Conservation (phyloP, 2,113 vertebrate genomes). For the Dryoscopus gambensis region DNA sequence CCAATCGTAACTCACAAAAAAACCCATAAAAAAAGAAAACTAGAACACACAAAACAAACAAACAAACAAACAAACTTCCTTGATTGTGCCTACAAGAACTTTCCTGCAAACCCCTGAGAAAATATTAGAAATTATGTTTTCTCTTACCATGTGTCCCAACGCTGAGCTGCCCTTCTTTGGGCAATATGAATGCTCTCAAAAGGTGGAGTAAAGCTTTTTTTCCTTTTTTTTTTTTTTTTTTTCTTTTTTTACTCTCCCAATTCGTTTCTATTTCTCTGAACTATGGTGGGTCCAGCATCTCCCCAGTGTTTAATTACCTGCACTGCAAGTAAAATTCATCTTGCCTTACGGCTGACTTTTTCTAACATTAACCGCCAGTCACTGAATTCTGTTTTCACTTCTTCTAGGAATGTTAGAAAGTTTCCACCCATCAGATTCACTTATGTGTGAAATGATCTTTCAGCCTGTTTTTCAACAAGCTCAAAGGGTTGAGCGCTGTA, state of each 20-base stretch:
- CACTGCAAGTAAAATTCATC: not conserved
- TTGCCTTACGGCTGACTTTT: not conserved
- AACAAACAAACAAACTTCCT: not conserved
- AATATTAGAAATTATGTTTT: not conserved
- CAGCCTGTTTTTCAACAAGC: not conserved
- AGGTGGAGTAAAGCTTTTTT: not conserved
- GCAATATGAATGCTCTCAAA: not conserved
- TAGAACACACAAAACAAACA: not conserved
- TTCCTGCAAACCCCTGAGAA: not conserved
- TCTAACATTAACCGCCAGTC: not conserved
- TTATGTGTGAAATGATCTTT: not conserved
- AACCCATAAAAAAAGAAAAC: not conserved
- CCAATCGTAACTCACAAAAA: too few species aligned
- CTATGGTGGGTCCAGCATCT: not conserved
- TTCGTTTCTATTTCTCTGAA: not conserved
- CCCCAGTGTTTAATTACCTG: not conserved
- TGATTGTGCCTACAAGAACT: not conserved
- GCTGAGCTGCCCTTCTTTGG: not conserved
- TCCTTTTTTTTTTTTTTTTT: fast-evolving
- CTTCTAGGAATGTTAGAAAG: not conserved
- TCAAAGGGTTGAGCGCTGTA: not conserved
- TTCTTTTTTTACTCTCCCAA: not conserved
- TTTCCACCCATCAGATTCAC: not conserved
- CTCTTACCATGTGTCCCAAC: not conserved
- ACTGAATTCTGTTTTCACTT: not conserved